Evolutionary conservation across 2,888 invertebrate genomes (phyloP).

Genomic region (Danaus chrysippus): DNA sequence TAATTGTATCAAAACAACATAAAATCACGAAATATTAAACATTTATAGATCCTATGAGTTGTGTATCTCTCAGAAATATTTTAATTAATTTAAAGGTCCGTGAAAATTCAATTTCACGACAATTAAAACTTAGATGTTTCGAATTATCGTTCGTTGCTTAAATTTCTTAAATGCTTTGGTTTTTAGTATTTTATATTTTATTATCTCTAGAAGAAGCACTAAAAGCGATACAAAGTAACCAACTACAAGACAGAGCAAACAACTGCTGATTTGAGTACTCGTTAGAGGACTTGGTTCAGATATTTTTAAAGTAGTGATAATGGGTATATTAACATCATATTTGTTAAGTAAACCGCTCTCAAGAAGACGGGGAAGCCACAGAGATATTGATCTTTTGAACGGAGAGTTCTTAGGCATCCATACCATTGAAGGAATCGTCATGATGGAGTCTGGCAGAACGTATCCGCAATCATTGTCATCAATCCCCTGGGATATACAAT

Average conservation of each 20-base stretch:
- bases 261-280: slow-evolving; percentile 50
- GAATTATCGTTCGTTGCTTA: no score
- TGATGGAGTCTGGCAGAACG: slow-evolving; percentile 55
- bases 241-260: slow-evolving; percentile 48
- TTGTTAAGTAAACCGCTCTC: slow-evolving; percentile 55
- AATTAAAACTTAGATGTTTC: no score
- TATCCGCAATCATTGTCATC: slow-evolving; percentile 58
- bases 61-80: no score
- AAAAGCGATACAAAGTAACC: slow-evolving; percentile 46
- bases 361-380: slow-evolving; percentile 55
- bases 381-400: slow-evolving; percentile 42
- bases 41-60: no score
- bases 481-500: slow-evolving; percentile 49
- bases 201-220: slow-evolving; percentile 48
- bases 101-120: no score
- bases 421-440: slow-evolving; percentile 57
- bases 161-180: neutral
- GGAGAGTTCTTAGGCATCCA: slow-evolving; percentile 59
- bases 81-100: no score
- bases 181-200: slow-evolving; percentile 37
- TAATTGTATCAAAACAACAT: no score
- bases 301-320: slow-evolving; percentile 31
- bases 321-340: slow-evolving; percentile 39
- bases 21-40: no score
- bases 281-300: slow-evolving; percentile 52